These are phyloP conservation scores for Pseudonaja textilis DNA, from an alignment of 2,113 vertebrate genomes.

Conservation along the genomic window DNA sequence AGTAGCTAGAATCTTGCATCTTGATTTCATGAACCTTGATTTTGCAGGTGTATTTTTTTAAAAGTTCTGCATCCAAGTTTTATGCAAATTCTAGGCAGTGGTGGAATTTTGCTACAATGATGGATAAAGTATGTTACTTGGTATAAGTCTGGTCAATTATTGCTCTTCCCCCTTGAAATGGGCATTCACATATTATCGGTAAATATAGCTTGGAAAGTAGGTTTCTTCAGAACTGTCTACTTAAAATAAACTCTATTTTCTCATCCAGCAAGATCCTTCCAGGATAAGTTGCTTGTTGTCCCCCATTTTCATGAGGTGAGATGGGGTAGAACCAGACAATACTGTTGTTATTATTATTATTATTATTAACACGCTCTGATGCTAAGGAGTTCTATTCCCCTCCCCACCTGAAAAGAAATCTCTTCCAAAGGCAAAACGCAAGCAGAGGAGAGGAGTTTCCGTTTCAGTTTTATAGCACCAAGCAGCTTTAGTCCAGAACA, in stretches of 20 bases:
- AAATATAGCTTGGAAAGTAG: background rate
- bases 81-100: background rate
- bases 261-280: background rate
- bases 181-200: background rate
- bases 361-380: no score
- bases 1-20: background rate
- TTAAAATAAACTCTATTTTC: background rate
- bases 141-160: background rate
- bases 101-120: background rate
- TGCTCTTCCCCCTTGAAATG: background rate
- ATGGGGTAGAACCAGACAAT: background rate
- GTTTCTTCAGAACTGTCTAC: background rate
- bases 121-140: background rate
- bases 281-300: background rate
- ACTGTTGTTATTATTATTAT: background rate
- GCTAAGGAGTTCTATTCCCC: no score
- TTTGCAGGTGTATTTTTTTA: background rate
- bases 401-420: no score
- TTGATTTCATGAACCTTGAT: background rate
- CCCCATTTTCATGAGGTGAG: background rate
- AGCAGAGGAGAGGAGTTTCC: no score
- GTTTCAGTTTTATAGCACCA: no score
- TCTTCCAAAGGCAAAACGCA: no score
- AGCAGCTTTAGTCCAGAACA: no score
- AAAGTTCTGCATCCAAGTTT: background rate